Percentiles rank a stretch among this genome's conserved stretches.
phyloP scores from a whole-genome alignment of 2,797 vertebrate species.

The Rhodeus uyekii region DNA sequence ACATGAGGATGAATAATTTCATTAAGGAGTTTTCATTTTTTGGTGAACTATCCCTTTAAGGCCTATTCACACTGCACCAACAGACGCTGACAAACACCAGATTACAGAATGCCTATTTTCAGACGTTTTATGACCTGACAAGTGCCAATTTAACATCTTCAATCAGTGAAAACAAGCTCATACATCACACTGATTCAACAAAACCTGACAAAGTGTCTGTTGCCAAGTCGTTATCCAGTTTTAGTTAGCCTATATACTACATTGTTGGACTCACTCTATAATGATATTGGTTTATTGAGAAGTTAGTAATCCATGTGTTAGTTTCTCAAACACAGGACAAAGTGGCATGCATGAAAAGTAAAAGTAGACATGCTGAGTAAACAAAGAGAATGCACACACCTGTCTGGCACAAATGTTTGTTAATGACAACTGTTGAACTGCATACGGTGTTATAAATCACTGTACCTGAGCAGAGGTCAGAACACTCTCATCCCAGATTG shows the following conservation, averaged over 20 bases:
- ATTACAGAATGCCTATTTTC: not conserved
- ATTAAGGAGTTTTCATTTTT: too few species aligned
- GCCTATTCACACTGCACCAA: not conserved
- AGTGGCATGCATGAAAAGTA: not conserved
- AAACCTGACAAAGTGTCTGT: not conserved
- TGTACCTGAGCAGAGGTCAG: slow-evolving; percentile 80
- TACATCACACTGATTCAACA: not conserved
- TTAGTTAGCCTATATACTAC: not conserved
- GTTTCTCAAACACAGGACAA: not conserved
- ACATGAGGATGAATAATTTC: too few species aligned
- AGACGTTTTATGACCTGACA: not conserved
- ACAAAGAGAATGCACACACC: not conserved
- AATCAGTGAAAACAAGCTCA: not conserved
- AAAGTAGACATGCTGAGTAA: not conserved
- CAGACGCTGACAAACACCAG: not conserved
- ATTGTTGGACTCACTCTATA: not conserved
- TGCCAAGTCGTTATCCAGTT: not conserved
- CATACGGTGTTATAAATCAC: not conserved
- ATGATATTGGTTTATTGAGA: not conserved
- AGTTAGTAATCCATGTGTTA: slow-evolving; percentile 8
- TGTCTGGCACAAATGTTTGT: not conserved
- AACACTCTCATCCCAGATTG: slow-evolving; percentile 78
- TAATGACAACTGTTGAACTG: not conserved
- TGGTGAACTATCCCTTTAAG: too few species aligned
- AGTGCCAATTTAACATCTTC: not conserved